Base-by-base conservation (phyloP, 2,888 invertebrate species). In the Drosophila merina region DNA sequence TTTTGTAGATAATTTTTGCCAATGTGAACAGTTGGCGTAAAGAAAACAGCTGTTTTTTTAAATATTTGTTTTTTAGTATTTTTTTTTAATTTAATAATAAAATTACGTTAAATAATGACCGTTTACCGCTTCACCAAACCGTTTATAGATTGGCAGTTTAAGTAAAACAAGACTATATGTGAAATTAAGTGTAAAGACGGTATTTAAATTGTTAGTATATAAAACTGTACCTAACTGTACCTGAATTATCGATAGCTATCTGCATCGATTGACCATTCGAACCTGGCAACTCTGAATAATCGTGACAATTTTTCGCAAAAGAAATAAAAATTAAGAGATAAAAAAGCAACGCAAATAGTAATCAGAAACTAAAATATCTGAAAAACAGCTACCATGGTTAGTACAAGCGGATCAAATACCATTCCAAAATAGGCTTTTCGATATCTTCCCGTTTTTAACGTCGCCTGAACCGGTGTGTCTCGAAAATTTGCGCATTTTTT, bases 401-500 rank as follows among this genome's bases (percentile, higher is more conserved):
- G 64, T 57, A 52, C 1, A 9, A 52, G 7, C 1, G 0, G 38
- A 40, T 0, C 9, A 5, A 14, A 12, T 14, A 28, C 28, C 9
- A 9, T 31, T 14, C 26, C 5, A 8, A 3, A 10, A 8, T 38
- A 6, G 0, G 20, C 6, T 4, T 38, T 1, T 10, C 4, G 20
- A 36, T 47, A 28, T 0, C 0, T 0, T n/a, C 2, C 1, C 4
- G 3, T 26, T 45, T 40, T 30, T 9, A n/a, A 1, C 31, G 31
- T 51, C 26, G 50, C 45, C 38, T 63, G 51, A 36, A 9, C 25
- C 14, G 9, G 30, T 7, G 28, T 8, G 6, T 5, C 30, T 9
- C 25, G 49, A 14, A 45, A 63, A 47, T 64, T 62, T 62, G 51
- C 62, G 51, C 64, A 52, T 62, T 64, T 62, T 63, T 45, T 59